Base-by-base conservation (phyloP, 2,797 vertebrate genomes). In the Chrosomus eos region DNA sequence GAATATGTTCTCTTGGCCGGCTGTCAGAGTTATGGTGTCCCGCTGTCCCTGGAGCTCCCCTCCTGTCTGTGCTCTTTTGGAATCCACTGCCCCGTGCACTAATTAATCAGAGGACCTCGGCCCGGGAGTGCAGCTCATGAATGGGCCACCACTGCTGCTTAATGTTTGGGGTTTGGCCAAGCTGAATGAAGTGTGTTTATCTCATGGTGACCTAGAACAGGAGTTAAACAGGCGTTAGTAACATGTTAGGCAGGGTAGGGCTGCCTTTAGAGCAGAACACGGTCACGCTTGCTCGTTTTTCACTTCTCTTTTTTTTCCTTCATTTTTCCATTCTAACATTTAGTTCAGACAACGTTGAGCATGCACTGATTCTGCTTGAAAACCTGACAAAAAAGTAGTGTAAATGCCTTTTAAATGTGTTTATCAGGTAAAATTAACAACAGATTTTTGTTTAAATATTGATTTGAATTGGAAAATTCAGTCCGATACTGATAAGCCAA, bases 181-280 rank as follows among this genome's bases (percentile, higher is more conserved):
- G 90, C 92, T 93, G 92, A 95, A 94, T 93, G 84, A 93, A 92
- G 92, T 91, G 91, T 92, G 92, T 94, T 95, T 94, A 95, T 95
- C 93, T 95, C 94, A 94, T 93, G 89, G 90, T 93, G 94, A 95
- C 95, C 94, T 94, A 93, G 93, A 94, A 94, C 90, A 91, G 93
- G 90, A 93, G 91, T 93, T 94, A 95, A 95, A 94, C 92, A 94
- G 91, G 91, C 94, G 83, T 93, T 89, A 94, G 90, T 95, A 93
- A 95, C 90, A 86, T 62, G 88, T 91, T 87, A 87, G 83, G 85
- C 86, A 81, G 86, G 85, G 83, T 74, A 88, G 83, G 55, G 71
- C 78, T 81, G 82, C 85, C 48, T 87, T 82, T 87, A 84, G 53
- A 88, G 82, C 64, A 53, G 40, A 62, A 31, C 23, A 74, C 43